These are phyloP conservation scores for Ectemnius cavifrons DNA, from an alignment of 2,888 invertebrate species.

Conservation along the genomic window DNA sequence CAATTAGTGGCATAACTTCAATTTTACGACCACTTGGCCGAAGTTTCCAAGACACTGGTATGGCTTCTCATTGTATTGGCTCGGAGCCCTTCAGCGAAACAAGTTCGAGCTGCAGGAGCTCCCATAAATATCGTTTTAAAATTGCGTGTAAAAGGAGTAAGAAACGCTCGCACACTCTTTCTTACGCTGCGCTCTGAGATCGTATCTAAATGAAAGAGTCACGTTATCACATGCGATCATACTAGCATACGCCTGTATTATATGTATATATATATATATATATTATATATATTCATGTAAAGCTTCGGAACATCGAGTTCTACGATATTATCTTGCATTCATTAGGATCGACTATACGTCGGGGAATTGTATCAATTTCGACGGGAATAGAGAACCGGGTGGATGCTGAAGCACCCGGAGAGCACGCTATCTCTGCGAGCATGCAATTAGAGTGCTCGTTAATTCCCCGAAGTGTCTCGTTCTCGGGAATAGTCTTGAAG, in stretches of 20 bases:
- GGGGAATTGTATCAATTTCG: neutral
- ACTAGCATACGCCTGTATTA: neutral
- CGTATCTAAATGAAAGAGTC: neutral
- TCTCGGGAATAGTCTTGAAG: neutral
- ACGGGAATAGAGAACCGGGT: neutral
- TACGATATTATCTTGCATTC: slow-evolving; percentile 2
- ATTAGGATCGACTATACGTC: neutral
- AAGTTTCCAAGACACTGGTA: neutral
- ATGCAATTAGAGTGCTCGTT: neutral
- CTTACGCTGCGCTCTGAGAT: neutral
- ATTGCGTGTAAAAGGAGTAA: neutral
- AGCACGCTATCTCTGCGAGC: neutral
- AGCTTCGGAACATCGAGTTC: neutral
- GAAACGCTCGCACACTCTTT: neutral
- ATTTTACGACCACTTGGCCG: slow-evolving; percentile 5
- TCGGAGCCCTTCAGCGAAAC: neutral
- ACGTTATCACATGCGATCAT: neutral
- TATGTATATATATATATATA: neutral
- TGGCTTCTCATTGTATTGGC: neutral
- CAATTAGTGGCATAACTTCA: slow-evolving; percentile 2
- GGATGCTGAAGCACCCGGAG: neutral
- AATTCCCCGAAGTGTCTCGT: neutral
- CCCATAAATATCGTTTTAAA: slow-evolving; percentile 1
- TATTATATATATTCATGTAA: neutral
- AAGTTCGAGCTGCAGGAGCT: neutral